Evolutionary conservation across 1,140 invertebrate genomes (phyloP).

Genomic region (Nilaparvata lugens): DNA sequence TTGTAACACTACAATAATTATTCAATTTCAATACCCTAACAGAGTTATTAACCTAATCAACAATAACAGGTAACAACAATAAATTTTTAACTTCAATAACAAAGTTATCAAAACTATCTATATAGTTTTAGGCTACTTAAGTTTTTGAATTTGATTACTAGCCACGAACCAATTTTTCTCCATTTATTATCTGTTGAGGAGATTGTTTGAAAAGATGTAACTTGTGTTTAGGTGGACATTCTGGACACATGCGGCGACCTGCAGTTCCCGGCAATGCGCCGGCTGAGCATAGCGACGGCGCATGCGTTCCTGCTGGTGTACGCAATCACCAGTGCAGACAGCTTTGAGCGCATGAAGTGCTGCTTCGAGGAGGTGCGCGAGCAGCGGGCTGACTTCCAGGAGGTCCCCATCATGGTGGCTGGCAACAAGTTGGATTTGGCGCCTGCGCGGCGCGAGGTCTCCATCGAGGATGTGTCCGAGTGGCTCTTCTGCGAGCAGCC

Average conservation of each 20-base stretch:
- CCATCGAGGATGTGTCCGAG: slow-evolving; percentile 66
- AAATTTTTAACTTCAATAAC: too few species aligned
- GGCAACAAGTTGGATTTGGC: slow-evolving; percentile 75
- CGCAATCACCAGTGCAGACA: slow-evolving; percentile 62
- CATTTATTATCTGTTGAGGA: too few species aligned
- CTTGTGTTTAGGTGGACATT: slow-evolving; percentile 64
- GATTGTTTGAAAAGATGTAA: too few species aligned
- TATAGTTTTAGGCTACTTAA: too few species aligned
- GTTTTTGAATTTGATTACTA: too few species aligned
- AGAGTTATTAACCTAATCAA: too few species aligned
- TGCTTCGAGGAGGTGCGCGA: slow-evolving; percentile 78
- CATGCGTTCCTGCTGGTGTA: slow-evolving; percentile 86
- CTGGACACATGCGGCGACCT: slow-evolving; percentile 80
- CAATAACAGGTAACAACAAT: too few species aligned
- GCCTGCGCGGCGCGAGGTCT: slow-evolving; percentile 50
- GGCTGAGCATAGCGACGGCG: slow-evolving; percentile 79
- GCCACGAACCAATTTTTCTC: too few species aligned
- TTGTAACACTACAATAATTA: too few species aligned
- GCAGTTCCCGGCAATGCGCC: slow-evolving; percentile 79
- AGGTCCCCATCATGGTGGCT: slow-evolving; percentile 76
- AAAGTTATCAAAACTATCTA: too few species aligned
- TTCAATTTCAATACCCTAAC: too few species aligned
- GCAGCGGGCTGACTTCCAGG: slow-evolving; percentile 64
- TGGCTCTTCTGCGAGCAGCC: slow-evolving; percentile 70
- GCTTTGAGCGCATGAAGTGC: slow-evolving; percentile 67